These are phyloP conservation scores for Camponotus fellah DNA, from an alignment of 2,888 invertebrate species.

Conservation along the genomic window DNA sequence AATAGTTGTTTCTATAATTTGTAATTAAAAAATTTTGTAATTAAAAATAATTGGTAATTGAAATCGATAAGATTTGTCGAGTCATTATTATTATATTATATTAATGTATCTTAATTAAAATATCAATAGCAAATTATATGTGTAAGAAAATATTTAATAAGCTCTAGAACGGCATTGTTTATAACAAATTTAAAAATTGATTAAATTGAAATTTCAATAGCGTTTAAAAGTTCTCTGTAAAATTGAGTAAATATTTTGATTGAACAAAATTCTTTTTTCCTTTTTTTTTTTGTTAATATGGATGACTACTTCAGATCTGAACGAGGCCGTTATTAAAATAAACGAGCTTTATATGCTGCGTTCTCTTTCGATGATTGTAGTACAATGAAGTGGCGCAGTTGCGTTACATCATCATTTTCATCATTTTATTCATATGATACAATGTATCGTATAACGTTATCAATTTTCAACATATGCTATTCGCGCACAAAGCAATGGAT, in stretches of 20 bases:
- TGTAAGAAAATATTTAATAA: background rate
- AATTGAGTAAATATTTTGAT: background rate
- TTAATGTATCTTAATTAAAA: background rate
- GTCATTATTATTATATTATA: background rate
- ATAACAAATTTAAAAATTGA: background rate
- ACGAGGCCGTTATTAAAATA: background rate
- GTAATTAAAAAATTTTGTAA: conserved; percentile 28
- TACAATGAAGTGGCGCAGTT: background rate
- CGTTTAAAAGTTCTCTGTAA: background rate
- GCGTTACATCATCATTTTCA: conserved; percentile 29
- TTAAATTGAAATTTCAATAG: conserved; percentile 8
- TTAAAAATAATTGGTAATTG: background rate
- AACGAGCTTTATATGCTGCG: background rate
- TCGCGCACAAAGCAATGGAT: conserved; percentile 9
- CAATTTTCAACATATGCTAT: conserved; percentile 37
- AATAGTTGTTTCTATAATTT: background rate
- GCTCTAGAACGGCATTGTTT: too few species aligned
- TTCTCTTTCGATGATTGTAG: background rate
- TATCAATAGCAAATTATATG: background rate
- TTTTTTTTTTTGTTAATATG: background rate
- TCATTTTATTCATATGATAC: conserved; percentile 1
- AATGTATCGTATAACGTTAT: conserved; percentile 20
- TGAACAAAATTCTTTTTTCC: background rate
- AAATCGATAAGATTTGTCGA: background rate
- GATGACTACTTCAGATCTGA: background rate